These are phyloP conservation scores for Vanessa tameamea DNA, from an alignment of 1,140 invertebrate genomes.

Conservation along the genomic window DNA sequence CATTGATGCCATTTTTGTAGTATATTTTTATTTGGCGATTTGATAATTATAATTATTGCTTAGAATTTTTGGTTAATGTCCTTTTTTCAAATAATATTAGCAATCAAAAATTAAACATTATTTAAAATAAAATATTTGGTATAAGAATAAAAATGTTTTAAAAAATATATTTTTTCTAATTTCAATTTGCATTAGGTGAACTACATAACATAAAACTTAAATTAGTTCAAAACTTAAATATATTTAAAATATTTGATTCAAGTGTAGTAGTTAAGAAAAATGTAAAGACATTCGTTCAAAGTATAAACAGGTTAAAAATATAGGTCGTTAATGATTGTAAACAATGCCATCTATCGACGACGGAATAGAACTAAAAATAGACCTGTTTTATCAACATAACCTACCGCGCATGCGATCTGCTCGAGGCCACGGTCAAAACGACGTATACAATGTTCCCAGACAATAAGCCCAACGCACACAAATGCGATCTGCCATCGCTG, in stretches of 20 bases:
- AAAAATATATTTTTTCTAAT: too few relatives aligned
- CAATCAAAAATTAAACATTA: too few relatives aligned
- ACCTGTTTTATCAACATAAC: slow-evolving; percentile 56
- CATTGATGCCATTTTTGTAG: background rate
- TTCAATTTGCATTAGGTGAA: too few relatives aligned
- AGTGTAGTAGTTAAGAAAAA: background rate
- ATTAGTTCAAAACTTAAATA: too few relatives aligned
- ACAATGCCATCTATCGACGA: slow-evolving; percentile 58
- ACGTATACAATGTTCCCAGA: slow-evolving; percentile 40
- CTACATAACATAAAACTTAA: too few relatives aligned
- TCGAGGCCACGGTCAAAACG: slow-evolving; percentile 66
- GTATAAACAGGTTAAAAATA: background rate
- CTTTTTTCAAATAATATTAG: background rate
- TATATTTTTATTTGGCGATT: background rate
- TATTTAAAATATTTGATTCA: too few relatives aligned
- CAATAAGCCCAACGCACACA: slow-evolving; percentile 52
- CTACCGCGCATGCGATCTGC: slow-evolving; percentile 61
- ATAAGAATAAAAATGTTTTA: too few relatives aligned
- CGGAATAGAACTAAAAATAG: slow-evolving; percentile 14
- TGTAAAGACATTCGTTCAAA: background rate
- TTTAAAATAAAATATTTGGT: too few relatives aligned
- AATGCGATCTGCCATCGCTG: slow-evolving; percentile 47
- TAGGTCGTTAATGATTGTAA: background rate
- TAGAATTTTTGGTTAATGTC: background rate
- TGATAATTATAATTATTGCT: background rate